Percentiles rank a stretch among this genome's conserved stretches.
Conservation (phyloP, 2,113 vertebrate genomes). For the Dasyprocta punctata region DNA sequence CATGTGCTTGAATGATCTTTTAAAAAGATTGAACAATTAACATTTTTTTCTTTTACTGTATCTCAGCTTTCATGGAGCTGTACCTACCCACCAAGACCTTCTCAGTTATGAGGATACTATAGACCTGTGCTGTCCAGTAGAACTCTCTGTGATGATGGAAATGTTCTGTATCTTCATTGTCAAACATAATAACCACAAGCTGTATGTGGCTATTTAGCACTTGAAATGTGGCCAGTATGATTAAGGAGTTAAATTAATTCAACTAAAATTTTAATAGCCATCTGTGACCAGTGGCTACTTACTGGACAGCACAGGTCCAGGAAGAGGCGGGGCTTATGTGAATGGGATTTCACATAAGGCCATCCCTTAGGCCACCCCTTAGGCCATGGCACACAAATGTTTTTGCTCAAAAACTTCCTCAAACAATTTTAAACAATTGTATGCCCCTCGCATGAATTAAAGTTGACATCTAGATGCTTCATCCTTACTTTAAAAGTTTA, state of each 20-base stretch:
- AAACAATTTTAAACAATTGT: constrained; percentile 29
- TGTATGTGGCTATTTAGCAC: not conserved
- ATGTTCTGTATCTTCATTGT: not conserved
- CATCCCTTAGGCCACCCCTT: too few relatives aligned
- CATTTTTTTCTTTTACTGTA: not conserved
- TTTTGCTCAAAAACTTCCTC: not conserved
- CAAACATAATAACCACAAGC: not conserved
- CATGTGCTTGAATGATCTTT: not conserved
- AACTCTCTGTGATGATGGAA: not conserved
- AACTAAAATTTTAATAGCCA: not conserved
- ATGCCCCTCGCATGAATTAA: not conserved
- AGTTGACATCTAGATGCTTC: constrained; percentile 33
- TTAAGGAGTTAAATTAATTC: not conserved
- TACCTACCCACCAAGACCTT: not conserved
- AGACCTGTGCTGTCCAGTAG: not conserved
- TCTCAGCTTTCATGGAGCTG: not conserved
- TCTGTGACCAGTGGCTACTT: not conserved
- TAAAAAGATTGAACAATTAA: constrained; percentile 8
- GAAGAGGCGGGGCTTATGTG: not conserved
- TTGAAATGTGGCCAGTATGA: not conserved
- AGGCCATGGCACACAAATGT: not conserved
- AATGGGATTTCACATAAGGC: not conserved
- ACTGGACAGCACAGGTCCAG: not conserved
- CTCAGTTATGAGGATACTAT: not conserved
- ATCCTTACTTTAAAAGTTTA: constrained; percentile 66